phyloP scores from a whole-genome alignment of 2,797 vertebrate genomes.

The Acropternis orthonyx region DNA sequence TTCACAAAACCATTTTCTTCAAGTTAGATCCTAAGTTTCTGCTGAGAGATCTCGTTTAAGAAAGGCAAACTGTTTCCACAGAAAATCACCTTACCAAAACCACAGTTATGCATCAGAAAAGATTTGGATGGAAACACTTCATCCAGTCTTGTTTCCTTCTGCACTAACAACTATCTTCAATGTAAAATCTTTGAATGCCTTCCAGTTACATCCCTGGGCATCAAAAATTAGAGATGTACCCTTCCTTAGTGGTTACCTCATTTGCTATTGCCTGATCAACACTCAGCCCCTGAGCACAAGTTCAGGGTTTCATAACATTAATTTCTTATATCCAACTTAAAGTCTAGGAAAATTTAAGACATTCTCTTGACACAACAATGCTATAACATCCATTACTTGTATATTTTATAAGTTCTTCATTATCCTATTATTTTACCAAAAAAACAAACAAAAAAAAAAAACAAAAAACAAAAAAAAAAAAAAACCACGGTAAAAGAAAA shows the following conservation, averaged over 20 bases:
- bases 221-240: neutral
- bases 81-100: neutral
- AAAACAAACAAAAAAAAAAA: neutral
- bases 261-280: neutral
- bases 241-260: neutral
- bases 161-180: neutral
- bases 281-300: neutral
- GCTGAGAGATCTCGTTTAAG: neutral
- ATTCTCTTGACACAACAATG: neutral
- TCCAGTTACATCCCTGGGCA: neutral
- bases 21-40: neutral
- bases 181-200: neutral
- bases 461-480: too few relatives aligned
- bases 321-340: neutral
- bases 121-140: neutral
- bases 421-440: neutral
- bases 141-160: neutral
- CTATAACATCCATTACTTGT: neutral
- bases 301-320: neutral
- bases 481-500: too few relatives aligned
- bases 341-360: neutral
- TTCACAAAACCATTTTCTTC: neutral
- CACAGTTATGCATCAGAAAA: neutral
- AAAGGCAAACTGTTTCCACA: neutral
- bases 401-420: neutral